Conservation (phyloP, 2,113 vertebrate genomes). For the Rhea americana region DNA sequence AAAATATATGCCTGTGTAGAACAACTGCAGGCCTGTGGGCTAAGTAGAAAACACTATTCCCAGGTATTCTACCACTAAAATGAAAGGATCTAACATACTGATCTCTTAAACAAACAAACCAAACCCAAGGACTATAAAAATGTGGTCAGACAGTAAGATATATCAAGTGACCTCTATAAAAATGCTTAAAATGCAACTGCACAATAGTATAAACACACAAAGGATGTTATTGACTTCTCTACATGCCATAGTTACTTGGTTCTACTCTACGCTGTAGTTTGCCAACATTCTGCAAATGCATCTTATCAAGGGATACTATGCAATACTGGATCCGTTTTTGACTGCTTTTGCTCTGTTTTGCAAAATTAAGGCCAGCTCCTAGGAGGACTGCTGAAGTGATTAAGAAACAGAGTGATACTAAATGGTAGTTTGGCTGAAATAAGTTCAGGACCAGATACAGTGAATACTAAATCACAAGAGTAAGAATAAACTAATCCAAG, state of each 20-base stretch:
- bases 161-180: not conserved
- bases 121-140: not conserved
- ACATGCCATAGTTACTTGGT: slow-evolving; percentile 28
- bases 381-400: not conserved
- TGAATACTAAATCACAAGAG: not conserved
- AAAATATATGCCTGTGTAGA: not conserved
- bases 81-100: slow-evolving; percentile 29
- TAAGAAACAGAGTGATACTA: not conserved
- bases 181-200: not conserved
- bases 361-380: slow-evolving; percentile 24
- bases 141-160: not conserved
- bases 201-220: slow-evolving; percentile 4
- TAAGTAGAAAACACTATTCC: not conserved
- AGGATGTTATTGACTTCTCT: not conserved
- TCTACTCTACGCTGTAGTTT: not conserved
- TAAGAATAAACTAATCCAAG: not conserved
- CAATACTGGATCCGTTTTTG: not conserved
- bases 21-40: slow-evolving; percentile 3
- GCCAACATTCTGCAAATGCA: not conserved
- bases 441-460: not conserved
- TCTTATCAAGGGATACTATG: not conserved
- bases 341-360: not conserved
- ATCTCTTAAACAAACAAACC: not conserved
- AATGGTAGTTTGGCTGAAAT: not conserved
- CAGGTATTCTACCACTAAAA: slow-evolving; percentile 29